Percentiles rank a stretch among this genome's conserved stretches.
phyloP scores from a whole-genome alignment of 2,113 vertebrate species.

The Hippocampus mohnikei region DNA sequence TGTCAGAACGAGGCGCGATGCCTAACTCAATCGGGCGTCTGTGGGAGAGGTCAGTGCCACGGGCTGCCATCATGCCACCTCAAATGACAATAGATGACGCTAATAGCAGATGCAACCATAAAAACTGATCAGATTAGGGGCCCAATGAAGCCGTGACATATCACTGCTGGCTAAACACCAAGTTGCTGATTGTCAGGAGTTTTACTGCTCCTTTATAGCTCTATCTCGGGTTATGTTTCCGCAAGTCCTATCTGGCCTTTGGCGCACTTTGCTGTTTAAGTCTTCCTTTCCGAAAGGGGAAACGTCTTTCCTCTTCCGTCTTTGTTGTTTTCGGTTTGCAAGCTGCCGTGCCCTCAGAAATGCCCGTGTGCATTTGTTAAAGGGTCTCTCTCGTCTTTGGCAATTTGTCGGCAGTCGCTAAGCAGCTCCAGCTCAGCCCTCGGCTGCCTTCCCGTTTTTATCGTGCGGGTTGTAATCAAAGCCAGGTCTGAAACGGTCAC shows the following conservation, averaged over 20 bases:
- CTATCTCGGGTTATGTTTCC: conserved; percentile 42
- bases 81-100: conserved; percentile 66
- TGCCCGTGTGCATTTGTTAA: conserved; percentile 63
- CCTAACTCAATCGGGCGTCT: conserved; percentile 48
- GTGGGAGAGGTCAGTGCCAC: conserved; percentile 56
- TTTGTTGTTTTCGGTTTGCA: conserved; percentile 36
- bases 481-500: conserved; percentile 52
- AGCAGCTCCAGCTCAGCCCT: conserved; percentile 60
- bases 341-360: conserved; percentile 47
- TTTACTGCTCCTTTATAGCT: conserved; percentile 55
- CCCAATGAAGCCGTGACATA: conserved; percentile 66
- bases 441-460: conserved; percentile 65
- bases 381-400: conserved; percentile 64
- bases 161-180: conserved; percentile 59
- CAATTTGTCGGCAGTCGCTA: conserved; percentile 62
- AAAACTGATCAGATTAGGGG: conserved; percentile 66
- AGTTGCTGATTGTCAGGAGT: conserved; percentile 51
- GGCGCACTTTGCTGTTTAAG: not conserved
- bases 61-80: conserved; percentile 58
- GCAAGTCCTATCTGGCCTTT: conserved; percentile 20
- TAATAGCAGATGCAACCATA: conserved; percentile 64
- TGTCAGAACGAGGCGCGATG: conserved; percentile 48
- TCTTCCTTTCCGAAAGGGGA: not conserved
- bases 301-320: conserved; percentile 16
- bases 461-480: conserved; percentile 66